Evolutionary conservation across 2,888 invertebrate species (phyloP), one percentile per base, ranked within the genome.

Genomic region (Cryptops parisi): DNA sequence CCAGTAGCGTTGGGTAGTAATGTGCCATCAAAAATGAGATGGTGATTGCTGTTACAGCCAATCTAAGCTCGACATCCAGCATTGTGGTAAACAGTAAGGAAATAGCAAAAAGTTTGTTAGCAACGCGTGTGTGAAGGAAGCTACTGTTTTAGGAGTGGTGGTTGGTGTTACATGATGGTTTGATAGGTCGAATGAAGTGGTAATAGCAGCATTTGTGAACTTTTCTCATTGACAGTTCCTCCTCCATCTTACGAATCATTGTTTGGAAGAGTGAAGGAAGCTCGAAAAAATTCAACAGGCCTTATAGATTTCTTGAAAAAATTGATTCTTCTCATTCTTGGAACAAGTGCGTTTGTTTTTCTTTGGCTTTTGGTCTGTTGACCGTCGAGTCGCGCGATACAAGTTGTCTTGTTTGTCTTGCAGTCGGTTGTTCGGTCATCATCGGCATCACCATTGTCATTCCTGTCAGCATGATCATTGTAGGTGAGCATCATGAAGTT

Each of bases 241-340:
- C 80, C 80, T 2, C 80, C 80, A 5, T 76, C 79, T 0, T 80
- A 80, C 61, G 79, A 80, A 62, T 79, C 80, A 0, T 64, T 80
- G 22, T 80, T 77, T 67, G 80, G 80, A 17, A 69, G 77, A 60
- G 76, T 80, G 52, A 69, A 76, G 60, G 76, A 78, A 63, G 79
- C 76, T 0, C 75, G 75, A 59, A 74, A 75, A 63, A 68, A 74
- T 39, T 78, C 79, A 3, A 76, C 73, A 62, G 76, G 78, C 47
- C 67, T 77, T 56, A 64, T 77, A 21, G 78, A 79, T 61, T 80
- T 80, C 64, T 61, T 79, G 45, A 76, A 75, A 63, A 78, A 78
- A 64, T 69, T 79, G 39, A 64, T 77, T 39, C 70, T 77, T 57
- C 72, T 78, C 55, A 66, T 78, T 22, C 65, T 79, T 56, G 78